Evolutionary conservation across 2,797 vertebrate species (phyloP).

Genomic region (Liasis olivaceus): DNA sequence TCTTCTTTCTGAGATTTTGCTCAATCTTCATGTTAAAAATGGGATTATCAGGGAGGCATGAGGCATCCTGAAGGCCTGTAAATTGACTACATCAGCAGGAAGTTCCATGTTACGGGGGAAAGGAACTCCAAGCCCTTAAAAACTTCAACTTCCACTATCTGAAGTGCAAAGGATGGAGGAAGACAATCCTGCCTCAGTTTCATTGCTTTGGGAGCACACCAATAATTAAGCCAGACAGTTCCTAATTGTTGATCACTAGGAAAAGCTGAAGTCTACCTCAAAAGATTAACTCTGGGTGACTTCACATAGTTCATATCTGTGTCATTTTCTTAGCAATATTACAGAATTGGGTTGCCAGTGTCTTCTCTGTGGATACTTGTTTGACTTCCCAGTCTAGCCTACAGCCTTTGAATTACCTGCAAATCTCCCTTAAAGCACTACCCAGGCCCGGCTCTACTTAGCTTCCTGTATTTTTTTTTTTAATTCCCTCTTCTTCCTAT

Average conservation of each 20-base stretch:
- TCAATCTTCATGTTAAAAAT: rapidly evolving
- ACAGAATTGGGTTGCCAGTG: too few species aligned
- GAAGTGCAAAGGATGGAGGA: background rate
- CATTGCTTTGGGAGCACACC: rapidly evolving
- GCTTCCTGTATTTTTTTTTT: background rate
- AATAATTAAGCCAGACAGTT: background rate
- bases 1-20: background rate
- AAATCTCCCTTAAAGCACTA: background rate
- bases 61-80: rapidly evolving
- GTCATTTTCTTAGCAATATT: too few species aligned
- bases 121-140: constrained; percentile 34
- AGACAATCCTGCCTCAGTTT: rapidly evolving
- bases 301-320: background rate
- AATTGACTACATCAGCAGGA: rapidly evolving
- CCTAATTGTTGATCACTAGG: background rate
- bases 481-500: background rate
- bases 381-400: too few species aligned
- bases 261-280: background rate
- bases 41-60: background rate
- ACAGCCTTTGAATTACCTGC: background rate
- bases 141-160: background rate
- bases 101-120: background rate
- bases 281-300: background rate
- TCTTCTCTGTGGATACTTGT: too few species aligned
- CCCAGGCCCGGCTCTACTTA: background rate